Evolutionary conservation across 1,140 invertebrate species (phyloP).

Genomic region (Diuraphis noxia): DNA sequence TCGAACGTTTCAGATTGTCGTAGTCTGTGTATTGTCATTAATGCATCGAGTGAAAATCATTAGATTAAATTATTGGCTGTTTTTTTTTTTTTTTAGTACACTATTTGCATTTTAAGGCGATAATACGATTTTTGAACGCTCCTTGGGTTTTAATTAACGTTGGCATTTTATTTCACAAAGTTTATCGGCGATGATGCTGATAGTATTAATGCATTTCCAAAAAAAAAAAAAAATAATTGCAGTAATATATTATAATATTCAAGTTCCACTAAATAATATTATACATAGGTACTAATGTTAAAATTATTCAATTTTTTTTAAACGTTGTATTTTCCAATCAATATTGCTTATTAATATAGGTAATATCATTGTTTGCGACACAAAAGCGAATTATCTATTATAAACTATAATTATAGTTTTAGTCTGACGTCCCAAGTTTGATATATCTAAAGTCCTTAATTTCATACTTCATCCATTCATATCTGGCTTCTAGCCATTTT

Average conservation of each 20-base stretch:
- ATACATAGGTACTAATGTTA: neutral
- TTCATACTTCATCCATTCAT: neutral
- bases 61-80: neutral
- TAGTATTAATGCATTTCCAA: neutral
- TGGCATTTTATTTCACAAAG: neutral
- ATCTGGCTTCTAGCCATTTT: constrained; percentile 22
- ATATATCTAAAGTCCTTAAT: constrained; percentile 34
- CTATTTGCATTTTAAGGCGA: neutral
- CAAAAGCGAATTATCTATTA: constrained; percentile 18
- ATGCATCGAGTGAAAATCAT: neutral
- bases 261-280: neutral
- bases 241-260: neutral
- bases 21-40: neutral
- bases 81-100: neutral
- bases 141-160: neutral
- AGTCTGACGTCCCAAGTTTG: constrained; percentile 3
- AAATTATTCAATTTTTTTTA: too few species aligned
- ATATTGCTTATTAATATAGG: neutral
- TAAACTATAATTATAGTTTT: constrained; percentile 24
- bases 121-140: neutral
- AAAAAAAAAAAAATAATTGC: neutral
- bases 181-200: neutral
- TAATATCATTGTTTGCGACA: neutral
- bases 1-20: neutral
- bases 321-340: neutral